These are phyloP conservation scores for Chrysina gloriosa DNA, from an alignment of 2,888 invertebrate genomes.

Conservation along the genomic window DNA sequence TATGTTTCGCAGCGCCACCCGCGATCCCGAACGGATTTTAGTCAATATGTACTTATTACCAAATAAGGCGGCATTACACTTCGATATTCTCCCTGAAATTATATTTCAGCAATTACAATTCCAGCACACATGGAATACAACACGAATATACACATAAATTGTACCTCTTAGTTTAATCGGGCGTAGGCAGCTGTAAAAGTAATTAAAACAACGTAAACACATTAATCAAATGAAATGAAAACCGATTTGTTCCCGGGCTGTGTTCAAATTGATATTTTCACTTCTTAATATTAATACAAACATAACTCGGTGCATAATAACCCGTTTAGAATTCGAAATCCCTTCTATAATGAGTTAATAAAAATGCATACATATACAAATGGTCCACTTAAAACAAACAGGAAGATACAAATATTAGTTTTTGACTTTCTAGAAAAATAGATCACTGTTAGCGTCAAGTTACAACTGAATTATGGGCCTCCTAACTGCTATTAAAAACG, in stretches of 20 bases:
- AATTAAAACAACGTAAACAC: slow-evolving; percentile 37
- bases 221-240: slow-evolving; percentile 32
- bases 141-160: slow-evolving; percentile 19
- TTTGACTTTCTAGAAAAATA: slow-evolving; percentile 56
- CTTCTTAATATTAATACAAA: slow-evolving; percentile 35
- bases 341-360: slow-evolving; percentile 57
- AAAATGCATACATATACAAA: slow-evolving; percentile 57
- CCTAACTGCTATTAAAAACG: slow-evolving; percentile 47
- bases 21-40: too few relatives aligned
- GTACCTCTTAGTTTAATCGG: slow-evolving; percentile 7
- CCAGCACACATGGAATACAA: not conserved
- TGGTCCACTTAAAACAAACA: slow-evolving; percentile 55
- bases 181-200: slow-evolving; percentile 24
- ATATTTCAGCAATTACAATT: not conserved
- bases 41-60: too few relatives aligned
- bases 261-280: slow-evolving; percentile 35
- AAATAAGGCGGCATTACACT: too few relatives aligned
- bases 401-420: slow-evolving; percentile 59
- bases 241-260: slow-evolving; percentile 14
- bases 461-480: slow-evolving; percentile 53
- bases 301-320: slow-evolving; percentile 36
- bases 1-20: too few relatives aligned
- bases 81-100: too few relatives aligned
- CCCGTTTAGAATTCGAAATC: slow-evolving; percentile 41
- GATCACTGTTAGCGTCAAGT: slow-evolving; percentile 54